A percentile compares a stretch with the other conserved stretches of the same genome.
phyloP scores from a whole-genome alignment of 2,113 vertebrate species.

The Carassius gibelio region DNA sequence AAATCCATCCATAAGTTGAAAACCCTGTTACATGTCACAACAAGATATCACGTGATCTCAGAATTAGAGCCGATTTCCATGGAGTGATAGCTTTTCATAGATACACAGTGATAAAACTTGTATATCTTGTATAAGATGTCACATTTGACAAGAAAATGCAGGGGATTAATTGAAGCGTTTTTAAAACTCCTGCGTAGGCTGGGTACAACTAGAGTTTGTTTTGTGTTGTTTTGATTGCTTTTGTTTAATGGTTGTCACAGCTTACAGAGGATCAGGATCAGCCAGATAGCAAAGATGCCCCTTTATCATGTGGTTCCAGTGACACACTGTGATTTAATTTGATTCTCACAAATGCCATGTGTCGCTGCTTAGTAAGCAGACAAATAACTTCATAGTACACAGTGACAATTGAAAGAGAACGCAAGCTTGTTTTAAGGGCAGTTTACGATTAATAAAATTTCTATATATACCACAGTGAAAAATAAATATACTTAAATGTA shows the following conservation, averaged over 20 bases:
- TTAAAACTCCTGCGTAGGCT: not conserved
- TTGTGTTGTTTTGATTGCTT: slow-evolving; percentile 14
- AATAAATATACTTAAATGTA: no score
- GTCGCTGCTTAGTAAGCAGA: slow-evolving; percentile 30
- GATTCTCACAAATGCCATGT: slow-evolving; percentile 47
- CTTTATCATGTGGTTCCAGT: not conserved
- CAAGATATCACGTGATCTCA: slow-evolving; percentile 3
- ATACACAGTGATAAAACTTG: slow-evolving; percentile 3
- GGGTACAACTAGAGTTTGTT: slow-evolving; percentile 9
- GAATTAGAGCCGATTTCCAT: slow-evolving; percentile 1
- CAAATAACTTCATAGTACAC: slow-evolving; percentile 25
- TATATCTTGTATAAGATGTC: not conserved
- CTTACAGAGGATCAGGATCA: slow-evolving; percentile 22
- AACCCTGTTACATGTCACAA: slow-evolving; percentile 12
- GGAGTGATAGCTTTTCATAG: slow-evolving; percentile 3
- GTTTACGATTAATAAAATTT: not conserved
- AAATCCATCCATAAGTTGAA: not conserved
- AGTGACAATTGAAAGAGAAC: not conserved
- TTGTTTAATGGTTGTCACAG: slow-evolving; percentile 1
- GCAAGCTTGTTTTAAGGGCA: not conserved
- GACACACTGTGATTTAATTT: slow-evolving; percentile 34
- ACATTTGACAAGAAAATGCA: slow-evolving; percentile 32
- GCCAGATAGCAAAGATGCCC: not conserved
- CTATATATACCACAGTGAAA: no score
- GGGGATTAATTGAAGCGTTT: slow-evolving; percentile 9